phyloP scores from a whole-genome alignment of 2,797 vertebrate genomes.

The Poeciliopsis turneri region DNA sequence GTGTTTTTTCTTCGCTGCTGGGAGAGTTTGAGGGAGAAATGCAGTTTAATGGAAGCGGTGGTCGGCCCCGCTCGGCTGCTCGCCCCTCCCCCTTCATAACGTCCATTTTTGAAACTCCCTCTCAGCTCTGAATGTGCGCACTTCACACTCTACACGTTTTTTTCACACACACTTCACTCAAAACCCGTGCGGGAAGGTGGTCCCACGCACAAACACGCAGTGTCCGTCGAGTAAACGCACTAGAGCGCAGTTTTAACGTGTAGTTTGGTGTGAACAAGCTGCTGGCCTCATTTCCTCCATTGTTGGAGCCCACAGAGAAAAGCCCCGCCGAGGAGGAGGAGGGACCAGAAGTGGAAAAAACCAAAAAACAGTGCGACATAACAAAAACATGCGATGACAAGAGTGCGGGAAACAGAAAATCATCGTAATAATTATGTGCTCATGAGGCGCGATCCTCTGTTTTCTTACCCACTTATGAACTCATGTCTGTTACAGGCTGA shows the following conservation, averaged over 20 bases:
- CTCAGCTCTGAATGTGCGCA: constrained; percentile 55
- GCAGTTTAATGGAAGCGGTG: background rate
- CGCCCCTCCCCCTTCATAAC: constrained; percentile 31
- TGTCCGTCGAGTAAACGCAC: background rate
- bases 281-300: constrained; percentile 47
- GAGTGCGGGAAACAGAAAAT: constrained; percentile 40
- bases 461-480: constrained; percentile 66
- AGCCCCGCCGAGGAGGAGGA: constrained; percentile 28
- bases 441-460: constrained; percentile 55
- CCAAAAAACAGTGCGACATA: constrained; percentile 50
- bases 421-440: constrained; percentile 36
- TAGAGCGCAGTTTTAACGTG: background rate
- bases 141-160: constrained; percentile 39
- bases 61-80: background rate
- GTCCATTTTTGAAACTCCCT: constrained; percentile 62
- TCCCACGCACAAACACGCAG: constrained; percentile 19
- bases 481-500: constrained; percentile 56
- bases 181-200: constrained; percentile 52
- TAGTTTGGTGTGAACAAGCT: background rate
- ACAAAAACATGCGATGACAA: constrained; percentile 67
- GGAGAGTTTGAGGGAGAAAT: background rate
- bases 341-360: background rate
- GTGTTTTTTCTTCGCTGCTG: background rate
- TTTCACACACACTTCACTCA: constrained; percentile 39
- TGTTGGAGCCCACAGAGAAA: constrained; percentile 47